phyloP scores from a whole-genome alignment of 2,888 invertebrate species.

The Palloptera scutellata region DNA sequence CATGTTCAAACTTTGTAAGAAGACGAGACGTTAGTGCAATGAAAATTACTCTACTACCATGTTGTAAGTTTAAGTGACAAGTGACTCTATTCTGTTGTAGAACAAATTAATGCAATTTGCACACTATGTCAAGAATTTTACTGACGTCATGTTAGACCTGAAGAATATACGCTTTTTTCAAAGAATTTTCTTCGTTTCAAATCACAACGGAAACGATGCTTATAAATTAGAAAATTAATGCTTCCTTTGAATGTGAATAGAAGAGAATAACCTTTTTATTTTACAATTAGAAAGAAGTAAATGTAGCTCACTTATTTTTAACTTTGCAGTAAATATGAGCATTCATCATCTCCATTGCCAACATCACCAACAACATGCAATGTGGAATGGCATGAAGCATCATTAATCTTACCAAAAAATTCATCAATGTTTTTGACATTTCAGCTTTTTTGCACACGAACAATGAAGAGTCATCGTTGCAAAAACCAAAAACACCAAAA shows the following conservation, averaged over 20 bases:
- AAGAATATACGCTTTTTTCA: too few species aligned
- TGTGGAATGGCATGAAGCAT: slow-evolving; percentile 18
- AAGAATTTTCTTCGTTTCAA: too few species aligned
- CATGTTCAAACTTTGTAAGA: too few species aligned
- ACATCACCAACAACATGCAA: neutral
- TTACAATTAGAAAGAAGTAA: neutral
- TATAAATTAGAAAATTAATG: neutral
- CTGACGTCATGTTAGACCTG: too few species aligned
- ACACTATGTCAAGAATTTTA: neutral
- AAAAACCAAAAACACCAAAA: slow-evolving; percentile 24
- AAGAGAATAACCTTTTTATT: neutral
- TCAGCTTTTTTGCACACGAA: slow-evolving; percentile 26
- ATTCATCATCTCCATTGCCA: slow-evolving; percentile 13
- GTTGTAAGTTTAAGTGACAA: slow-evolving; percentile 31
- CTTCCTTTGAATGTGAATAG: neutral
- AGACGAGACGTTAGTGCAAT: too few species aligned
- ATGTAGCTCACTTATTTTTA: neutral
- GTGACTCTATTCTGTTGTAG: slow-evolving; percentile 31
- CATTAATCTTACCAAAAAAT: slow-evolving; percentile 55
- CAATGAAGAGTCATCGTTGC: slow-evolving; percentile 29
- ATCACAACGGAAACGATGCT: too few species aligned
- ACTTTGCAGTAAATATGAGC: slow-evolving; percentile 21
- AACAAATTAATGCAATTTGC: slow-evolving; percentile 38
- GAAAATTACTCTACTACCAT: neutral
- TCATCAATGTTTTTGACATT: slow-evolving; percentile 55